Percentiles rank a stretch among this genome's conserved stretches.
phyloP scores from a whole-genome alignment of 2,797 vertebrate genomes.

The Sebastes flavidus region DNA sequence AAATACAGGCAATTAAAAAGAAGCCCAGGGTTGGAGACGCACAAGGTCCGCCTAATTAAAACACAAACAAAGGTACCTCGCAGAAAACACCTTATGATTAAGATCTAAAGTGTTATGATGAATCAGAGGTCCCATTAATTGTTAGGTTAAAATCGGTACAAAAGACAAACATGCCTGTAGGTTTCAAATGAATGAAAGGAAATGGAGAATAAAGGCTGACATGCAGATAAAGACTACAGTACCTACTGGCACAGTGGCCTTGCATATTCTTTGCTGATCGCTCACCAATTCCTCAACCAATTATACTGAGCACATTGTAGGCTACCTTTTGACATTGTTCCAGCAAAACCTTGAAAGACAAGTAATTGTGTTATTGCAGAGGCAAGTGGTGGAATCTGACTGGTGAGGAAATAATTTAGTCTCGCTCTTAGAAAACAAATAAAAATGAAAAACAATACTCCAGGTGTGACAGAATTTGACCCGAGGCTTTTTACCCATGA shows the following conservation, averaged over 20 bases:
- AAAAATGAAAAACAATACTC: conserved; percentile 61
- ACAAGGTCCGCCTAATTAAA: conserved; percentile 96
- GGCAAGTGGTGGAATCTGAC: conserved; percentile 41
- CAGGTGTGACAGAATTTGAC: conserved; percentile 59
- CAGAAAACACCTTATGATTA: conserved; percentile 92
- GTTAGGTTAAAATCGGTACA: conserved; percentile 90
- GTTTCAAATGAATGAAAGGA: conserved; percentile 83
- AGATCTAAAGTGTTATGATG: conserved; percentile 94
- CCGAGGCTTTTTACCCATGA: conserved; percentile 39
- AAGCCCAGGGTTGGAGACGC: conserved; percentile 89
- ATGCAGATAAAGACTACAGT: conserved; percentile 64
- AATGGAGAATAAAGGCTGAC: conserved; percentile 66
- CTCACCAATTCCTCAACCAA: conserved; percentile 44
- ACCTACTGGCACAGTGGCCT: conserved; percentile 70
- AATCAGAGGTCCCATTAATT: conserved; percentile 92
- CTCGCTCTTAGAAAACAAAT: conserved; percentile 22
- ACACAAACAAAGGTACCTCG: conserved; percentile 94
- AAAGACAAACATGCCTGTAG: conserved; percentile 85
- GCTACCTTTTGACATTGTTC: conserved; percentile 58
- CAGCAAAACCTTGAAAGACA: conserved; percentile 54
- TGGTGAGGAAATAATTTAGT: conserved; percentile 38
- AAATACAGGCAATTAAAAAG: conserved; percentile 97
- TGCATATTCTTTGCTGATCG: conserved; percentile 60
- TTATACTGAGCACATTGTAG: conserved; percentile 58
- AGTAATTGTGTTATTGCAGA: conserved; percentile 37